Conservation (phyloP, 2,888 invertebrate species). For the Hydrotaea diabolus region DNA sequence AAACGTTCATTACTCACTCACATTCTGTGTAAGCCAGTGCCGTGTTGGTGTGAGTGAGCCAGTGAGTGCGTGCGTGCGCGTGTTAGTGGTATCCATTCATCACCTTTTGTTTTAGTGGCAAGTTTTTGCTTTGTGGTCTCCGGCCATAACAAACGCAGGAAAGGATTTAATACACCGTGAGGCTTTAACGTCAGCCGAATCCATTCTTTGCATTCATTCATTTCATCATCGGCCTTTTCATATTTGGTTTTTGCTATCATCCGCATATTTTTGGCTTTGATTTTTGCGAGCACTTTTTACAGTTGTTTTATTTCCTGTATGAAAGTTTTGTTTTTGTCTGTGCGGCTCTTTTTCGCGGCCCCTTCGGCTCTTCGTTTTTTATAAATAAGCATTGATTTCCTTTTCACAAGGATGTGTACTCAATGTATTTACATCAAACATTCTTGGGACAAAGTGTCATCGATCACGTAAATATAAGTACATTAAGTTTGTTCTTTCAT, state of each 20-base stretch:
- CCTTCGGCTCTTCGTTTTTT: too few species aligned
- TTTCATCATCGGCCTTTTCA: slow-evolving; percentile 5
- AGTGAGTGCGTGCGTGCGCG: background rate
- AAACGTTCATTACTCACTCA: slow-evolving; percentile 23
- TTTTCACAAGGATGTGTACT: too few species aligned
- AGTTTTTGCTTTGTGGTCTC: background rate
- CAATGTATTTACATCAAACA: too few species aligned
- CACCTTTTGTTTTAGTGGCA: slow-evolving; percentile 4
- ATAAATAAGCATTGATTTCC: too few species aligned
- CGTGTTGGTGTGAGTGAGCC: background rate
- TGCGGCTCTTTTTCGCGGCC: too few species aligned
- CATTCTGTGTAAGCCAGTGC: background rate
- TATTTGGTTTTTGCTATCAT: background rate
- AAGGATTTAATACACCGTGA: slow-evolving; percentile 54
- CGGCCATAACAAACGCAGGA: background rate
- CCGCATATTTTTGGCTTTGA: too few species aligned
- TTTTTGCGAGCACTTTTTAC: too few species aligned
- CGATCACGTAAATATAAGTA: too few species aligned
- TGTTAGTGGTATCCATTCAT: slow-evolving; percentile 46
- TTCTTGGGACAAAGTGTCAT: too few species aligned
- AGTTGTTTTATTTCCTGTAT: too few species aligned
- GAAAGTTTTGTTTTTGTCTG: too few species aligned
- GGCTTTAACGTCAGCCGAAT: slow-evolving; percentile 19
- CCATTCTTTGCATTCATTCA: background rate
- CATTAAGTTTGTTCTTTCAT: too few species aligned